These are phyloP conservation scores for Copidosoma aretas DNA, from an alignment of 2,888 invertebrate genomes.

Conservation along the genomic window DNA sequence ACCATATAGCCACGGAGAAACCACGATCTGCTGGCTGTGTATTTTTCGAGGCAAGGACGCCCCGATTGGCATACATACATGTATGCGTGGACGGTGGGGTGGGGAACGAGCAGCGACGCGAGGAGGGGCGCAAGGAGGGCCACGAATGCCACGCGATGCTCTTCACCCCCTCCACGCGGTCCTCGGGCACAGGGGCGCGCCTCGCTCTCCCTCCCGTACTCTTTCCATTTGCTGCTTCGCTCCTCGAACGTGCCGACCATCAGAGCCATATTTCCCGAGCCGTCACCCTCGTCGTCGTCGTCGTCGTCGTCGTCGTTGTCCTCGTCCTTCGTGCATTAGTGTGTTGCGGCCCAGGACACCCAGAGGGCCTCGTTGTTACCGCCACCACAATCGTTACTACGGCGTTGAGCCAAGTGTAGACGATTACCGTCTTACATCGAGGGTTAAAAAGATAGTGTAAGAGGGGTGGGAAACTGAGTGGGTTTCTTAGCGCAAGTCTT, in stretches of 20 bases:
- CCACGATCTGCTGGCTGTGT: constrained; percentile 28
- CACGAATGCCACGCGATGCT: neutral
- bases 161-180: constrained; percentile 64
- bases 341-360: too few species aligned
- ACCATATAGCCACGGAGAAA: neutral
- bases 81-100: neutral
- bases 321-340: constrained; percentile 27
- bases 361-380: too few species aligned
- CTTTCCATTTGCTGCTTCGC: constrained; percentile 62
- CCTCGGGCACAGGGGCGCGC: constrained; percentile 63
- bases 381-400: too few species aligned
- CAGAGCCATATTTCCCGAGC: constrained; percentile 42
- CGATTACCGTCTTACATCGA: too few species aligned
- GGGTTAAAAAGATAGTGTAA: too few species aligned
- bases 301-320: constrained; percentile 43
- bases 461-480: too few species aligned
- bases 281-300: constrained; percentile 43
- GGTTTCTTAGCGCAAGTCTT: too few species aligned
- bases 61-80: too few species aligned
- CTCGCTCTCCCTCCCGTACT: constrained; percentile 63
- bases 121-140: neutral
- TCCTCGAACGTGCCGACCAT: constrained; percentile 53
- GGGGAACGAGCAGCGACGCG: neutral
- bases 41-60: constrained; percentile 48
- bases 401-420: too few species aligned